Percentiles rank a stretch among this genome's conserved stretches.
Conservation (phyloP, 1,140 invertebrate species). For the Musca vetustissima region DNA sequence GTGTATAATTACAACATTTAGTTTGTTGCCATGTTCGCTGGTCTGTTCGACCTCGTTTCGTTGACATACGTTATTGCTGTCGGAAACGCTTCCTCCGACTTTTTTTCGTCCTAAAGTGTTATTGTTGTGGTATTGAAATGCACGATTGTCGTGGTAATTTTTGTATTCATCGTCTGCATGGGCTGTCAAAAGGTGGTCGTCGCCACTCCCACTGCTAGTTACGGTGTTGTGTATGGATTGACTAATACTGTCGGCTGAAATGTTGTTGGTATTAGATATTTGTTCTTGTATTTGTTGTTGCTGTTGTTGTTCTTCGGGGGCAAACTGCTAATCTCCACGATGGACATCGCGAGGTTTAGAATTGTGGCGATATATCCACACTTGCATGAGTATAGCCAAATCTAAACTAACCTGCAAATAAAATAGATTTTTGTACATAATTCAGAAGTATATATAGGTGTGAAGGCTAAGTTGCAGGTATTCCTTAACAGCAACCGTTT, state of each 20-base stretch:
- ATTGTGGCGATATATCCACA: slow-evolving; percentile 67
- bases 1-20: slow-evolving; percentile 27
- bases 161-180: slow-evolving; percentile 47
- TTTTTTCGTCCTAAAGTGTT: slow-evolving; percentile 33
- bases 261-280: slow-evolving; percentile 32
- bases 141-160: slow-evolving; percentile 51
- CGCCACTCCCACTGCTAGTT: slow-evolving; percentile 47
- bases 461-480: too few relatives aligned
- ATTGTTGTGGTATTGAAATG: slow-evolving; percentile 46
- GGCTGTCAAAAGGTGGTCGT: slow-evolving; percentile 48
- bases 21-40: not conserved
- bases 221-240: slow-evolving; percentile 43
- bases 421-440: too few relatives aligned
- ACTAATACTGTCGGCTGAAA: slow-evolving; percentile 46
- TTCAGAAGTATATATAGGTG: too few relatives aligned
- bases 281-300: slow-evolving; percentile 38
- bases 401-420: slow-evolving; percentile 55
- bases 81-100: not conserved
- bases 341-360: slow-evolving; percentile 61
- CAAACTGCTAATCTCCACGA: slow-evolving; percentile 68
- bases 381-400: slow-evolving; percentile 61
- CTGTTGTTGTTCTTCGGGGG: slow-evolving; percentile 56
- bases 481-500: too few relatives aligned
- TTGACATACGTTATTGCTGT: not conserved
- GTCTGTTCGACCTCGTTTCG: not conserved